These are phyloP conservation scores for Clavelina lepadiformis DNA, from an alignment of 23 tunicate genomes.

Conservation along the genomic window DNA sequence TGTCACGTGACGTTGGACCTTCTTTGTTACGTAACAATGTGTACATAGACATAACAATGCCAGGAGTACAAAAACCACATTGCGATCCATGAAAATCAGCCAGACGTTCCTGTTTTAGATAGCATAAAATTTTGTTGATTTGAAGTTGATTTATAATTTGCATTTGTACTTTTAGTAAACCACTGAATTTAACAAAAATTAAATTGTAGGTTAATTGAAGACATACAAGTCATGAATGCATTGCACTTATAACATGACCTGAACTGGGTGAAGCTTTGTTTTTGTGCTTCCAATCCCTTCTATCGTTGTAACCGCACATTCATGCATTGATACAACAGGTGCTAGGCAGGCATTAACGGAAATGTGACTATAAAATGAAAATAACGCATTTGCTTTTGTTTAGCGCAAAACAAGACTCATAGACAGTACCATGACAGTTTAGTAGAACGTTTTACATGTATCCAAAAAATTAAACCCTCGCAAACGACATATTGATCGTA, in stretches of 20 bases:
- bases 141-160: too few species aligned
- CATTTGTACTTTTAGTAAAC: too few species aligned
- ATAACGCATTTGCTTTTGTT: too few species aligned
- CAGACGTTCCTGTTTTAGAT: conserved; percentile 47
- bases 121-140: neutral
- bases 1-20: conserved; percentile 53
- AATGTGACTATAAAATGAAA: conserved; percentile 35
- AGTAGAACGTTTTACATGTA: too few species aligned
- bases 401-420: too few species aligned
- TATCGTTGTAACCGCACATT: conserved; percentile 84
- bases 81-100: conserved; percentile 89
- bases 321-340: conserved; percentile 73
- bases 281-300: conserved; percentile 95
- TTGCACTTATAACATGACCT: too few species aligned
- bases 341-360: conserved; percentile 90
- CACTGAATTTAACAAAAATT: too few species aligned
- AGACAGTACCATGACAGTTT: too few species aligned
- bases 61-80: conserved; percentile 99
- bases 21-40: conserved; percentile 82
- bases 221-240: too few species aligned
- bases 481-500: too few species aligned
- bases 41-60: conserved; percentile 99
- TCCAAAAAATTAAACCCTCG: too few species aligned
- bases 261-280: conserved; percentile 81
- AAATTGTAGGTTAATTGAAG: too few species aligned